A percentile compares a stretch with the other conserved stretches of the same genome.
Conservation (phyloP, 2,888 invertebrate genomes). For the Candidula unifasciata region DNA sequence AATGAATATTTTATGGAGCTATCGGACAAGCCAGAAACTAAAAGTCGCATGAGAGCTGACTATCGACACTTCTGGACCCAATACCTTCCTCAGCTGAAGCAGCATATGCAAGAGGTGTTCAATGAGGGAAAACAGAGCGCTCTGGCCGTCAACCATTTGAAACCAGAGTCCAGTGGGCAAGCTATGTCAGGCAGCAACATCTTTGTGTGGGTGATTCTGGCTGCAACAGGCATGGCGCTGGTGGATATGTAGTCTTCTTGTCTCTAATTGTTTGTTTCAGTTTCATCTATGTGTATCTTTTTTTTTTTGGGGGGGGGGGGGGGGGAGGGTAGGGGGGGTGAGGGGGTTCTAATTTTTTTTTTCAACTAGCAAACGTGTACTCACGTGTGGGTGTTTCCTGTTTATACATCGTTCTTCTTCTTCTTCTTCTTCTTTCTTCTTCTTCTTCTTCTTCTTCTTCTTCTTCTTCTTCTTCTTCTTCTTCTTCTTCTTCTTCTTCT, state of each 20-base stretch:
- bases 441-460: no score
- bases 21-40: neutral
- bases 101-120: neutral
- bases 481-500: neutral
- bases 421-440: no score
- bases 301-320: neutral
- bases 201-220: neutral
- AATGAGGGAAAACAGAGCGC: neutral
- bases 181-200: neutral
- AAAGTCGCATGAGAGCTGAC: neutral
- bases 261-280: neutral
- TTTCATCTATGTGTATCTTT: neutral
- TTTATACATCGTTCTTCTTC: no score
- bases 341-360: no score
- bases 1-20: constrained; percentile 10
- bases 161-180: neutral
- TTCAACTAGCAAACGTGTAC: no score
- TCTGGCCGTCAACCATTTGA: neutral
- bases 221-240: neutral
- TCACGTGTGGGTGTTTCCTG: no score
- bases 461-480: neutral
- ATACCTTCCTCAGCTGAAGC: neutral
- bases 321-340: neutral
- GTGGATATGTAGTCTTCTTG: no score
- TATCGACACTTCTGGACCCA: constrained; percentile 17